Evolutionary conservation across 2,888 invertebrate species (phyloP), one percentile per base, ranked within the genome.

Genomic region (Polydrusus tereticollis): DNA sequence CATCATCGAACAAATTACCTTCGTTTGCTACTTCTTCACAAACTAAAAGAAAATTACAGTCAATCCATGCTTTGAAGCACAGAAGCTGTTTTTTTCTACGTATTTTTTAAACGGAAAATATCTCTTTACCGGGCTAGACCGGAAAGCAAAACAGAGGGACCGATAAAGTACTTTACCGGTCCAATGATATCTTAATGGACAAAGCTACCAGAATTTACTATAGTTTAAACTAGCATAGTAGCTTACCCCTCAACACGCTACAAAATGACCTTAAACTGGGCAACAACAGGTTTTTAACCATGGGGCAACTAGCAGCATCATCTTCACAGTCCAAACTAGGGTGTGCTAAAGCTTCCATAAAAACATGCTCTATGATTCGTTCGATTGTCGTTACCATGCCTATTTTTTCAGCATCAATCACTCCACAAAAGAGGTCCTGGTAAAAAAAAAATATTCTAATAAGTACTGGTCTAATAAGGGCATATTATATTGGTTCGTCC

Each of bases 311-410:
- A 0, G 91, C 88, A 74, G 93, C 92, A 78, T 95, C 94, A 76
- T 95, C 94, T 66, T 95, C 95, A 0, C 92, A 92, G 78, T 95
- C 94, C 7, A 88, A 87, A 78, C 91, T 91, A 0, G 94, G 94
- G 83, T 93, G 93, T 0, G 94, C 94, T 55, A 95, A 86, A 0
- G 95, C 95, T 80, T 96, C 96, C 92, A 97, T 94, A 80, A 96
- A 96, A 14, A 97, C 94, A 80, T 92, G 90, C 78, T 96, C 94
- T 83, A 97, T 92, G 10, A 96, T 92, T 36, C 95, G 89, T 83
- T 97, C 96, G 76, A 97, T 92, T 0, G 95, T 93, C 1, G 95
- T 93, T 70, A 97, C 93, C 75, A 97, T 87, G 0, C 94, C 94
- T 45, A 95, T 91, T 79, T 91, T 90, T 72, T 89, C 88, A 0